These are phyloP conservation scores for Drosophila paranaensis DNA, from an alignment of 2,888 invertebrate genomes.

Conservation along the genomic window DNA sequence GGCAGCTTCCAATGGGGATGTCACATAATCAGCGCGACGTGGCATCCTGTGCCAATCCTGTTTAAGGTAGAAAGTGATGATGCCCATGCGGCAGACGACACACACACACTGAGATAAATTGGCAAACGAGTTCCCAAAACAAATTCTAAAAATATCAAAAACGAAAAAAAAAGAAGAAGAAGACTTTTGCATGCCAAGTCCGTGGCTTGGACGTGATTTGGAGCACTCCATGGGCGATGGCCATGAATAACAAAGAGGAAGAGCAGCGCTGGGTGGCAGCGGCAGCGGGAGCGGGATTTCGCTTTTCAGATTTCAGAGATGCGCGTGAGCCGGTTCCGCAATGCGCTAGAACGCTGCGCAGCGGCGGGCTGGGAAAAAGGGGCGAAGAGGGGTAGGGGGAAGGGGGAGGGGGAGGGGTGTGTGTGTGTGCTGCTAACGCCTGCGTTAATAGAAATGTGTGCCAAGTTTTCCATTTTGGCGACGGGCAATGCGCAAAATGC, in stretches of 20 bases:
- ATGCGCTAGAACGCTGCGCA: constrained; percentile 39
- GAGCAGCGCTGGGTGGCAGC: not conserved
- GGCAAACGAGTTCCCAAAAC: constrained; percentile 59
- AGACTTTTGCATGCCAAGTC: constrained; percentile 53
- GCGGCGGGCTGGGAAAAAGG: not conserved
- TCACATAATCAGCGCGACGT: constrained; percentile 63
- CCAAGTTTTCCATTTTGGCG: constrained; percentile 60
- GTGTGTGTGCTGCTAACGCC: constrained; percentile 7
- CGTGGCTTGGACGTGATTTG: constrained; percentile 58
- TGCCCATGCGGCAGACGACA: constrained; percentile 58
- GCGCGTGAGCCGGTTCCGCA: constrained; percentile 58
- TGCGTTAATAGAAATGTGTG: constrained; percentile 68
- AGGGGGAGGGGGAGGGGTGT: not conserved
- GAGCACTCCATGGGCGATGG: constrained; percentile 51
- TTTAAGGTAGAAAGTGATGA: constrained; percentile 76
- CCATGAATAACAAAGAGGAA: constrained; percentile 57
- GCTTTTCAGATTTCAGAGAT: constrained; percentile 44
- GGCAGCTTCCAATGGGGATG: constrained; percentile 36
- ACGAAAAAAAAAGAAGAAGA: constrained; percentile 18
- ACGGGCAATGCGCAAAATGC: constrained; percentile 28
- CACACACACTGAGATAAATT: constrained; percentile 34
- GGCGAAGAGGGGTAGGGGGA: fast-evolving
- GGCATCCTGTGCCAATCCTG: constrained; percentile 75
- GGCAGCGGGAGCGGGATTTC: constrained; percentile 20
- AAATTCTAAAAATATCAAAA: constrained; percentile 59